Evolutionary conservation across 2,797 vertebrate species (phyloP).

Genomic region (Cynodonichthys magdalenae): DNA sequence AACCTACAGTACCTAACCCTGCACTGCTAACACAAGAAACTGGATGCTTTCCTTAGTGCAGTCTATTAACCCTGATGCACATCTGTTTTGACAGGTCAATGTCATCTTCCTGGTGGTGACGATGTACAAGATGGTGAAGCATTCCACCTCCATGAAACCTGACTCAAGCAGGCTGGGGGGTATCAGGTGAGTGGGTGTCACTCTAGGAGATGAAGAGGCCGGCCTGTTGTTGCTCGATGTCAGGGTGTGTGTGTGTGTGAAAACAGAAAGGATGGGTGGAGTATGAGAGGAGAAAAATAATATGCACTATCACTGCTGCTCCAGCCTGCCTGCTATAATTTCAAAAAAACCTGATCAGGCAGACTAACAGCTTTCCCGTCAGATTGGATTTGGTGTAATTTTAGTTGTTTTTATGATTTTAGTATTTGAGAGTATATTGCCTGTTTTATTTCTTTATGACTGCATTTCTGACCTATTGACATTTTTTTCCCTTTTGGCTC

Average conservation of each 20-base stretch:
- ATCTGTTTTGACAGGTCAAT: slow-evolving; percentile 94
- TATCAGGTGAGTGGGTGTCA: slow-evolving; percentile 90
- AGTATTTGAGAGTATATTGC: slow-evolving; percentile 62
- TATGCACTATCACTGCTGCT: slow-evolving; percentile 52
- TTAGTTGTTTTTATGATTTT: slow-evolving; percentile 50
- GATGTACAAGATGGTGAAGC: slow-evolving; percentile 99
- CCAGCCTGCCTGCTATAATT: slow-evolving; percentile 38
- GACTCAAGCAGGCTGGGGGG: slow-evolving; percentile 98
- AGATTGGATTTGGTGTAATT: slow-evolving; percentile 46
- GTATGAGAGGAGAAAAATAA: slow-evolving; percentile 51
- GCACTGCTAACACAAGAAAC: slow-evolving; percentile 43
- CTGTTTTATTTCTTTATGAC: slow-evolving; percentile 65
- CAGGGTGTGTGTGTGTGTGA: slow-evolving; percentile 12
- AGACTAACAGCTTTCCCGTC: slow-evolving; percentile 43
- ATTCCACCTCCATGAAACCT: slow-evolving; percentile 98
- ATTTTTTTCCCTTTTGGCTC: slow-evolving; percentile 21
- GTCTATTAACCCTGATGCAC: slow-evolving; percentile 64
- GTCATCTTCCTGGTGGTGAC: slow-evolving; percentile 97
- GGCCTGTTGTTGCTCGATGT: slow-evolving; percentile 21
- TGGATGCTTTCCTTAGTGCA: slow-evolving; percentile 63
- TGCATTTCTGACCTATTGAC: slow-evolving; percentile 56
- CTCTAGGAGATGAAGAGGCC: slow-evolving; percentile 60
- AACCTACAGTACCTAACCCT: slow-evolving; percentile 1
- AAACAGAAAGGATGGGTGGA: background rate
- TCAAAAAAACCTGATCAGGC: slow-evolving; percentile 36